Percentiles rank a stretch among this genome's conserved stretches.
Evolutionary conservation across 2,888 invertebrate species (phyloP).

Genomic region (Pimpla rufipes): DNA sequence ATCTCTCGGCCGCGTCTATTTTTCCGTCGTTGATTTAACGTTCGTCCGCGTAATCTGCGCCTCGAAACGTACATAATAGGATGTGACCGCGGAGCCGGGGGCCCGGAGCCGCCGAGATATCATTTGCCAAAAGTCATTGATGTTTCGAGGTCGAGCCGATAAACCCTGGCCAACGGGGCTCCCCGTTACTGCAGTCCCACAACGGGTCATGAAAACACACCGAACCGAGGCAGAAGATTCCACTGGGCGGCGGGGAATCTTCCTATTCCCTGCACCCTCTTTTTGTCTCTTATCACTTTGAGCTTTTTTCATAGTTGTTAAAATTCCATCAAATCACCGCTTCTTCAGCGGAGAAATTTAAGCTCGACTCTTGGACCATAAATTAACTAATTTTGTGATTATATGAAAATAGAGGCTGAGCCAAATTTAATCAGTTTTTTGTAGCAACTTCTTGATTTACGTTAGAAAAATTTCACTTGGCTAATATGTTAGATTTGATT

Average conservation of each 20-base stretch:
- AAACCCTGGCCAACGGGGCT: slow-evolving; percentile 52
- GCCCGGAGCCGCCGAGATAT: slow-evolving; percentile 31
- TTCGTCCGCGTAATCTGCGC: slow-evolving; percentile 12
- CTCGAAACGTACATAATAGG: slow-evolving; percentile 20
- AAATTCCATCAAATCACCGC: too few species aligned
- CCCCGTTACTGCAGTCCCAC: slow-evolving; percentile 5
- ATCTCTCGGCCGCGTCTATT: slow-evolving; percentile 7
- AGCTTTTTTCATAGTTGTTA: too few species aligned
- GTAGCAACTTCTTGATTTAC: too few species aligned
- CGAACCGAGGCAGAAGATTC: slow-evolving; percentile 41
- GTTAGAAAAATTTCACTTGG: too few species aligned
- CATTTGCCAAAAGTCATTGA: slow-evolving; percentile 62
- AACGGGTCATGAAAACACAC: neutral
- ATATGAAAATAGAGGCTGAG: too few species aligned
- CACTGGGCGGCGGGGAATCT: slow-evolving; percentile 16
- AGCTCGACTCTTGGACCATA: too few species aligned
- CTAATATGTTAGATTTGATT: too few species aligned
- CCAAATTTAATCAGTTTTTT: too few species aligned
- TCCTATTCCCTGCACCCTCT: slow-evolving; percentile 20
- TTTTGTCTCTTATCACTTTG: slow-evolving; percentile 15
- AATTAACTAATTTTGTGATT: too few species aligned
- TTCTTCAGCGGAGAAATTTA: too few species aligned
- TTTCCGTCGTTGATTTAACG: slow-evolving; percentile 8
- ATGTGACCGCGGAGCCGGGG: slow-evolving; percentile 12
- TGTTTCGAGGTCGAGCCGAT: slow-evolving; percentile 58